Base-by-base conservation (phyloP, 2,797 vertebrate species). In the Acanthurus leucopareius region DNA sequence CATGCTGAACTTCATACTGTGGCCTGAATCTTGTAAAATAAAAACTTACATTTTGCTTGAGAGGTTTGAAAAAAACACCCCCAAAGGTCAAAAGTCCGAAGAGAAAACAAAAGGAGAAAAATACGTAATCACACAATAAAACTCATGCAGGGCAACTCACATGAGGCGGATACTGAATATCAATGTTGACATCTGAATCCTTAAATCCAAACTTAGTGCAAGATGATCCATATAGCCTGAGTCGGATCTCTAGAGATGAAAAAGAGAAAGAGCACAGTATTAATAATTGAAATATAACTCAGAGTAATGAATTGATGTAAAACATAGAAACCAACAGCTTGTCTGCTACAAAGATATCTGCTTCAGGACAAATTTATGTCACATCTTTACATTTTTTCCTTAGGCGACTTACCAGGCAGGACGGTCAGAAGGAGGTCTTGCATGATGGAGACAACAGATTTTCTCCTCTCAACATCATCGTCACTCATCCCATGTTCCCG, bases 111-210 rank as follows among this genome's bases (percentile, higher is more conserved):
- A 28, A 28, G 28, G 28, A 28, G 28, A 28, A 28, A 28, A 28
- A 28, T 28, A 28, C 4, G 6, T 25, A 75, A 56, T 69, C 56
- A 73, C 38, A 60, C 65, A 19, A 75, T 57, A 51, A 20, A 83
- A 78, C 69, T 82, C 63, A 67, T 52, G 77, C 66, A 58, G 32
- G 9, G 64, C 79, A 95, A 97, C 97, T 97, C 96, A 99, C 98
- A 42, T 85, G 93, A 85, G 91, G 88, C 80, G 97, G 97, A 94
- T 96, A 98, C 81, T 97, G 96, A 88, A 97, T 94, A 90, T 99
- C 97, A 89, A 99, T 96, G 91, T 99, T 98, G 84, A 98, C 88
- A 84, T 99, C 97, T n/a, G 98, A 98, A 86, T 95, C 96, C 92
- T 94, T 97, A 92, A 98, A 99, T 91, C 98, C 98, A 94, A 98